Percentiles rank a stretch among this genome's conserved stretches.
Evolutionary conservation across 2,888 invertebrate genomes (phyloP).

Genomic region (Ormia ochracea): DNA sequence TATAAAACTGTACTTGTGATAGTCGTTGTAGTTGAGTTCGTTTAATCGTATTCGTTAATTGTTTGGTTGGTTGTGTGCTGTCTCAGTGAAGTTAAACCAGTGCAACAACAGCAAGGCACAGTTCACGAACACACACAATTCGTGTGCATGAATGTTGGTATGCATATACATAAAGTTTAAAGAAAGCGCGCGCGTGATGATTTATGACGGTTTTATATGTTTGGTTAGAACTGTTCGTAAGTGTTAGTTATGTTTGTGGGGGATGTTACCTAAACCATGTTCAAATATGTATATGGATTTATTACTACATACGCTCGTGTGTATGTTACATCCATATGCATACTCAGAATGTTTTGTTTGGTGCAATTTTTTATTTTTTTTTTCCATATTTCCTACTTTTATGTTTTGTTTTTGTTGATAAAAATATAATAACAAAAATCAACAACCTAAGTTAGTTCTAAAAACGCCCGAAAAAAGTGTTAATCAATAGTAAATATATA

Average conservation of each 20-base stretch:
- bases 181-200: slow-evolving; percentile 63
- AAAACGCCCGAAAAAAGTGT: too few species aligned
- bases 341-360: too few species aligned
- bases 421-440: background rate
- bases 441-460: too few species aligned
- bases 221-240: slow-evolving; percentile 26
- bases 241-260: too few species aligned
- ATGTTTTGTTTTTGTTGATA: slow-evolving; percentile 3
- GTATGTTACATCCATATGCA: background rate
- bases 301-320: background rate
- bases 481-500: too few species aligned
- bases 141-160: slow-evolving; percentile 16
- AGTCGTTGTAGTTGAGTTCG: slow-evolving; percentile 60
- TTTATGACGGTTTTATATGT: slow-evolving; percentile 53
- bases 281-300: background rate
- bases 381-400: background rate
- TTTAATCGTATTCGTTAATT: slow-evolving; percentile 49
- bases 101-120: slow-evolving; percentile 47
- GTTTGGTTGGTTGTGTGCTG: slow-evolving; percentile 60
- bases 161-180: slow-evolving; percentile 28
- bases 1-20: slow-evolving; percentile 63
- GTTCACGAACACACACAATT: slow-evolving; percentile 33
- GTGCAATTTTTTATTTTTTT: slow-evolving; percentile 5
- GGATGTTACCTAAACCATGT: too few species aligned
- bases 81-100: slow-evolving; percentile 37